Percentiles rank a stretch among this genome's conserved stretches.
Evolutionary conservation across 2,888 invertebrate genomes (phyloP).

Genomic region (Alloscopus bannaensis): DNA sequence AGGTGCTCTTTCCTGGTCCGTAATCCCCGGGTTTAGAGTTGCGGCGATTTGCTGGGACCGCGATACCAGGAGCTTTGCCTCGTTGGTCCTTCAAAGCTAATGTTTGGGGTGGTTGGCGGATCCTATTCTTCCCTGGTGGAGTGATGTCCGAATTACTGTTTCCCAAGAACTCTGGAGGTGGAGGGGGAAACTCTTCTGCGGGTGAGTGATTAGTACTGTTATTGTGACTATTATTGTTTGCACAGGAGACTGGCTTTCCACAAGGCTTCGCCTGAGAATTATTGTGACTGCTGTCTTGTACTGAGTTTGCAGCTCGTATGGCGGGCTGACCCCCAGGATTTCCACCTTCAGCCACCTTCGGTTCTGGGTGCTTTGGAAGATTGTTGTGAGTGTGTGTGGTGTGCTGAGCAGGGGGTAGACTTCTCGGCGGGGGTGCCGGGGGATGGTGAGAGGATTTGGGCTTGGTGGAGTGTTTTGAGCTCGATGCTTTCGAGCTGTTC

Average conservation of each 20-base stretch:
- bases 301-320: slow-evolving; percentile 52
- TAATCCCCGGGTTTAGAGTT: slow-evolving; percentile 41
- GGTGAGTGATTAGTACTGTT: slow-evolving; percentile 52
- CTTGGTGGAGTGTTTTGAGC: slow-evolving; percentile 74
- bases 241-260: slow-evolving; percentile 29
- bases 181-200: slow-evolving; percentile 71
- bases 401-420: slow-evolving; percentile 39
- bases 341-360: slow-evolving; percentile 73
- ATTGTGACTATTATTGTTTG: slow-evolving; percentile 47
- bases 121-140: slow-evolving; percentile 52
- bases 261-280: slow-evolving; percentile 29
- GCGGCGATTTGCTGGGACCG: slow-evolving; percentile 32
- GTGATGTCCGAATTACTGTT: slow-evolving; percentile 28
- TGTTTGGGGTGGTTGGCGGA: slow-evolving; percentile 70
- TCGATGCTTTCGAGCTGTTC: slow-evolving; percentile 72
- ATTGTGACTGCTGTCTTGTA: slow-evolving; percentile 33
- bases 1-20: slow-evolving; percentile 23
- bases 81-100: slow-evolving; percentile 68
- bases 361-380: slow-evolving; percentile 37
- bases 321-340: too few species aligned
- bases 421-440: slow-evolving; percentile 53
- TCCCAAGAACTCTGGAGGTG: slow-evolving; percentile 70
- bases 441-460: slow-evolving; percentile 45
- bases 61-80: slow-evolving; percentile 42
- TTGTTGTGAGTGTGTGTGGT: slow-evolving; percentile 22